These are phyloP conservation scores for Notechis scutatus DNA, from an alignment of 2,113 vertebrate species.

Conservation along the genomic window DNA sequence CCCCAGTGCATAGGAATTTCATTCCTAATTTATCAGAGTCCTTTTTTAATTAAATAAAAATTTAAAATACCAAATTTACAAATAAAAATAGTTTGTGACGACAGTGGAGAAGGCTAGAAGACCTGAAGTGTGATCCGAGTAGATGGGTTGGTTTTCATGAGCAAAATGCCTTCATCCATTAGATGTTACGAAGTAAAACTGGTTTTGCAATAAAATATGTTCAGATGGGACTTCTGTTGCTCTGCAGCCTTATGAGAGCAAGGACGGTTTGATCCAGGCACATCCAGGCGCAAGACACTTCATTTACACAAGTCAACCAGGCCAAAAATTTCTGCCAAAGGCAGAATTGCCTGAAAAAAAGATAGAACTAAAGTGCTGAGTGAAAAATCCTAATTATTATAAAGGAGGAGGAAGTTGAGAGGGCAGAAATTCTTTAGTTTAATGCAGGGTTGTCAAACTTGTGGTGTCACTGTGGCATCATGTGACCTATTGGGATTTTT, in stretches of 20 bases:
- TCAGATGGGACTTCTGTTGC: background rate
- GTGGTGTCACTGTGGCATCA: too few species aligned
- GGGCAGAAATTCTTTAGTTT: background rate
- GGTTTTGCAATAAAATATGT: background rate
- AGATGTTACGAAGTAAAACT: background rate
- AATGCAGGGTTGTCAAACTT: too few species aligned
- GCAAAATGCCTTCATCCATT: background rate
- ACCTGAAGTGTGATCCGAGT: background rate
- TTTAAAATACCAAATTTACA: background rate
- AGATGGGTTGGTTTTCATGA: background rate
- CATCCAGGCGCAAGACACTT: background rate
- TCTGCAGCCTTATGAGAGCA: background rate
- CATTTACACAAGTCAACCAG: background rate
- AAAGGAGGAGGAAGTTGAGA: background rate
- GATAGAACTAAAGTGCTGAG: background rate
- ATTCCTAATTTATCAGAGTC: conserved; percentile 7
- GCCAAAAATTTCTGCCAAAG: background rate
- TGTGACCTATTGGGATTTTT: too few species aligned
- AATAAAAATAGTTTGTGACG: background rate
- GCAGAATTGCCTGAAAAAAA: background rate
- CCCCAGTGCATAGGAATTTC: background rate
- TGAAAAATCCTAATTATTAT: background rate
- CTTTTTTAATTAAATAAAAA: conserved; percentile 24
- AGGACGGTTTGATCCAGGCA: background rate
- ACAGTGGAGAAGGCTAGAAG: background rate